Evolutionary conservation across 2,797 vertebrate genomes (phyloP), one percentile per base, ranked within the genome.

Genomic region (Avahi laniger): DNA sequence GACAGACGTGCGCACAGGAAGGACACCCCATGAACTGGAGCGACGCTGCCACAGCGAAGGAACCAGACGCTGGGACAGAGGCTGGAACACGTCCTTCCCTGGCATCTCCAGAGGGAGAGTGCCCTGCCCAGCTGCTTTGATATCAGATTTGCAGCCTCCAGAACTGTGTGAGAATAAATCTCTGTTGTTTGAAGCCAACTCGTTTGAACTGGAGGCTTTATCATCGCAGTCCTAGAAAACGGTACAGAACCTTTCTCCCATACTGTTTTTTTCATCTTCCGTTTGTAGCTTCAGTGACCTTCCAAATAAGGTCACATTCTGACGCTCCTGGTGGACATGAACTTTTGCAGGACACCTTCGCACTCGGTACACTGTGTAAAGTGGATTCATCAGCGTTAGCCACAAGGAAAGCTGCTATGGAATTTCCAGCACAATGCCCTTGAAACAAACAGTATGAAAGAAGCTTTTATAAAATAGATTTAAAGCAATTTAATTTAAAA

Each of bases 351-450:
- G 54, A 4, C 5, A 0, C 11, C 1, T 0, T 35, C 14, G 6
- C 0, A 2, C 7, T 38, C 3, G 0, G 46, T 6, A 5, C 12
- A 4, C 14, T 0, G 4, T 1, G 0, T 0, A 1, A 70, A 0
- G 7, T 9, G 12, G 46, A 12, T 22, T 2, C 43, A 3, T 0
- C 2, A 18, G 12, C 3, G 12, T 1, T 2, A 2, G 6, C 26
- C n/a, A 17, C 3, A 8, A 46, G 54, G 41, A 54, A 24, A 41
- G 7, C 0, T 0, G 1, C 33, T 0, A 0, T 0, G 5, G 50
- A 2, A 5, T 10, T 33, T 43, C 63, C 9, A 26, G 46, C 26
- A 11, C 4, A 1, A 28, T 0, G 6, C 26, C 85, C 30, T 79
- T 5, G 1, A 50, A 78, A 48, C n/a, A 2, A 2, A 70, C 54